Base-by-base conservation (phyloP, 2,888 invertebrate species). In the Cacoxenus indagator region DNA sequence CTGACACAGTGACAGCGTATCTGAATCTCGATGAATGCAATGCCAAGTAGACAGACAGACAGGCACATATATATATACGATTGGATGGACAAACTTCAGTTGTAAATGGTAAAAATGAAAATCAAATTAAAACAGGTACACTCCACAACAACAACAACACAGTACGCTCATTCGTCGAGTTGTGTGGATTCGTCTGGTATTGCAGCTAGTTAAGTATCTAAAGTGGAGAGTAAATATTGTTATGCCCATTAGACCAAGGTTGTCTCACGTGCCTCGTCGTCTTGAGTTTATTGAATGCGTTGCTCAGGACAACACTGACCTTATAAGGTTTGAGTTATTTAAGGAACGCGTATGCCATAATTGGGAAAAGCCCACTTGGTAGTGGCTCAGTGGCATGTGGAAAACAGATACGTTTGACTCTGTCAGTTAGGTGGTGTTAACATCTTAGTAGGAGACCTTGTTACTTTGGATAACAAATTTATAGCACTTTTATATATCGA, bases 41-140 rank as follows among this genome's bases (percentile, higher is more conserved):
- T 11, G 45, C n/a, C 37, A 37, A 14, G 24, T n/a, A n/a, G 24
- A 24, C 61, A 31, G 43, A 61, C 43, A 61, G 43, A 43, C 8
- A 22, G 5, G n/a, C 43, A 19, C n/a, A 59, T 31, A 31, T 11
- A 62, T 11, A 29, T 29, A 31, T 17, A 59, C 31, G 22, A n/a
- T 11, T 14, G n/a, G 19, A 61, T 19, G 14, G 17, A 43, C 24
- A 45, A 22, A 45, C 43, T 26, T 22, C 22, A 22, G 17, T 51
- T 45, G 61, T 43, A 48, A 65, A 43, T 45, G 57, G 57, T 45
- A 45, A 24, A 65, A 65, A 26, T 65, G 57, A 43, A 55, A 65
- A 65, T 65, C 55, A 65, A 65, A 65, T 65, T 65, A 65, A 65
- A 57, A 65, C 65, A 65, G 65, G 65, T 65, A 65, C 65, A 57